Percentiles rank a stretch among this genome's conserved stretches.
Evolutionary conservation across 2,113 vertebrate genomes (phyloP).

Genomic region (Ctenomys sociabilis): DNA sequence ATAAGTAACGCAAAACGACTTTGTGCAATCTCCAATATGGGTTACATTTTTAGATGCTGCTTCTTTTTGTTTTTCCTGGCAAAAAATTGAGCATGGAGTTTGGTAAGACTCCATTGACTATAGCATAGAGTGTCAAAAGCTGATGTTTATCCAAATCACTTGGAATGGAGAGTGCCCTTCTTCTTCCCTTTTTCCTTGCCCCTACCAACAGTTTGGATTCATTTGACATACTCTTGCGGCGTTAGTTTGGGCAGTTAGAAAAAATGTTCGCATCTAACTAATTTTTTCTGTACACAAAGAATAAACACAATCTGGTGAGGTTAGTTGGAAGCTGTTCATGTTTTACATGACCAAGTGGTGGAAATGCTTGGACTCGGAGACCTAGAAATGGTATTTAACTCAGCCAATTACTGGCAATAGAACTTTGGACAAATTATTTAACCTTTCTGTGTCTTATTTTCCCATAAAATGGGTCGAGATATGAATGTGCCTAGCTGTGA

Average conservation of each 20-base stretch:
- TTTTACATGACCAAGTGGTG: conserved; percentile 15
- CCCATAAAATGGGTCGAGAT: not conserved
- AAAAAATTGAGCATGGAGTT: conserved; percentile 40
- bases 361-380: not conserved
- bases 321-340: conserved; percentile 36
- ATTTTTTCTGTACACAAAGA: conserved; percentile 73
- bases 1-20: conserved; percentile 82
- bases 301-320: conserved; percentile 73
- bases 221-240: conserved; percentile 40
- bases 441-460: conserved; percentile 8
- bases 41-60: conserved; percentile 61
- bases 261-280: conserved; percentile 62
- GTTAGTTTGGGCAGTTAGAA: conserved; percentile 74
- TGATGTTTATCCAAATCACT: conserved; percentile 57
- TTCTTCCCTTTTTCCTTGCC: not conserved
- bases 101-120: conserved; percentile 33
- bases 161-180: conserved; percentile 28
- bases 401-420: not conserved
- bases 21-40: conserved; percentile 76
- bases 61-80: conserved; percentile 35
- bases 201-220: conserved; percentile 66
- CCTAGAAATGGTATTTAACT: conserved; percentile 42
- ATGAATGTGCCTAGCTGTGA: not conserved
- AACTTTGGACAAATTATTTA: conserved; percentile 14
- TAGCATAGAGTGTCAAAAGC: not conserved